Evolutionary conservation across 1,140 invertebrate genomes (phyloP).

Genomic region (Monomorium pharaonis): DNA sequence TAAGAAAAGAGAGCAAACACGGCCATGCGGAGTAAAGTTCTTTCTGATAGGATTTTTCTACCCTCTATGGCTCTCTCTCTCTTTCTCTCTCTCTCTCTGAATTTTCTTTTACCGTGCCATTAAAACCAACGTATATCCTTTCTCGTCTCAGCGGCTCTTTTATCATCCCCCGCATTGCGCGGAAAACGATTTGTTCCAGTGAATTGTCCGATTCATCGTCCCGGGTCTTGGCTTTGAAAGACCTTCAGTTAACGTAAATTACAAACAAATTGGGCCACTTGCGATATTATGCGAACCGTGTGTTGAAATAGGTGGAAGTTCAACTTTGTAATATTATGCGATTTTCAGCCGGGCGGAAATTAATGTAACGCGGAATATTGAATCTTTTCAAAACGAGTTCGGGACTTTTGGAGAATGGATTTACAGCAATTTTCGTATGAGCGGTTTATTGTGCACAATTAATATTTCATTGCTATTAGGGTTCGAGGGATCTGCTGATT

Average conservation of each 20-base stretch:
- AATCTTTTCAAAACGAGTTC: background rate
- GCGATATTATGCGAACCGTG: slow-evolving; percentile 11
- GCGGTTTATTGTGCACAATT: slow-evolving; percentile 5
- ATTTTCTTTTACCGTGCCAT: slow-evolving; percentile 44
- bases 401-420: background rate
- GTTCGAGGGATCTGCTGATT: slow-evolving; percentile 11
- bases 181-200: slow-evolving; percentile 47
- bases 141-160: slow-evolving; percentile 36
- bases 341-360: background rate
- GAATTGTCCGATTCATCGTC: slow-evolving; percentile 44
- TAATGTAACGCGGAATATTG: background rate
- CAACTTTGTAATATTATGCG: background rate
- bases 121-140: slow-evolving; percentile 49
- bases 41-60: slow-evolving; percentile 54
- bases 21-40: slow-evolving; percentile 3
- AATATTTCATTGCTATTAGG: slow-evolving; percentile 16
- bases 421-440: slow-evolving; percentile 1
- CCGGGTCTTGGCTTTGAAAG: slow-evolving; percentile 1
- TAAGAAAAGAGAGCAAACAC: slow-evolving; percentile 59
- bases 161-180: slow-evolving; percentile 25
- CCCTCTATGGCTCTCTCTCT: background rate
- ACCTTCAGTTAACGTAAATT: slow-evolving; percentile 30
- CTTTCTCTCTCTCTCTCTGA: slow-evolving; percentile 17
- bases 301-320: background rate
- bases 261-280: slow-evolving; percentile 26